These are phyloP conservation scores for Leuciscus waleckii DNA, from an alignment of 2,797 vertebrate genomes.

Conservation along the genomic window DNA sequence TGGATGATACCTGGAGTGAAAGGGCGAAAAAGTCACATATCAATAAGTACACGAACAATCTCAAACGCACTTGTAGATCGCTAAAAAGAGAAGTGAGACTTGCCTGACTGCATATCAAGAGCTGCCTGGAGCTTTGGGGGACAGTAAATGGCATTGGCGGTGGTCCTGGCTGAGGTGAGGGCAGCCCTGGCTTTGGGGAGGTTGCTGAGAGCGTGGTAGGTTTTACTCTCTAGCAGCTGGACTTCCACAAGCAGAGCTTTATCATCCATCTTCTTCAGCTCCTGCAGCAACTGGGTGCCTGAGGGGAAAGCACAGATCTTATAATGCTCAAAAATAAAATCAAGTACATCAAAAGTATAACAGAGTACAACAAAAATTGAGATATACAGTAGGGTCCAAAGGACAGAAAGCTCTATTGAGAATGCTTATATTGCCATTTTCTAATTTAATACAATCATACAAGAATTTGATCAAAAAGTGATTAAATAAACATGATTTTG, in stretches of 20 bases:
- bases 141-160: conserved; percentile 98
- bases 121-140: conserved; percentile 97
- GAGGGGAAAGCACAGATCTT: not conserved
- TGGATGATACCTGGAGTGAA: conserved; percentile 92
- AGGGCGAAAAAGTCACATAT: not conserved
- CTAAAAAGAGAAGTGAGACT: not conserved
- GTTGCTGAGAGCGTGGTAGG: conserved; percentile 96
- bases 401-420: too few species aligned
- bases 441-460: not conserved
- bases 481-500: not conserved
- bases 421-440: not conserved
- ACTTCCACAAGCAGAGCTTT: conserved; percentile 98
- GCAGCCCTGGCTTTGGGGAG: conserved; percentile 96
- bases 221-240: conserved; percentile 98
- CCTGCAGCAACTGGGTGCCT: conserved; percentile 94
- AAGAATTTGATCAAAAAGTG: not conserved
- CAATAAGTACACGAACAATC: not conserved
- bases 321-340: not conserved
- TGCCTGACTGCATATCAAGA: conserved; percentile 98
- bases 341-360: not conserved
- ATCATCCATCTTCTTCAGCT: conserved; percentile 99
- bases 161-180: conserved; percentile 96
- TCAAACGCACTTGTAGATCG: not conserved
- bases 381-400: not conserved
- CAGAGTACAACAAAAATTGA: not conserved